A percentile compares a stretch with the other conserved stretches of the same genome.
These are phyloP conservation scores for Oreochromis tanganicae DNA, from an alignment of 2,113 vertebrate species.

Conservation along the genomic window DNA sequence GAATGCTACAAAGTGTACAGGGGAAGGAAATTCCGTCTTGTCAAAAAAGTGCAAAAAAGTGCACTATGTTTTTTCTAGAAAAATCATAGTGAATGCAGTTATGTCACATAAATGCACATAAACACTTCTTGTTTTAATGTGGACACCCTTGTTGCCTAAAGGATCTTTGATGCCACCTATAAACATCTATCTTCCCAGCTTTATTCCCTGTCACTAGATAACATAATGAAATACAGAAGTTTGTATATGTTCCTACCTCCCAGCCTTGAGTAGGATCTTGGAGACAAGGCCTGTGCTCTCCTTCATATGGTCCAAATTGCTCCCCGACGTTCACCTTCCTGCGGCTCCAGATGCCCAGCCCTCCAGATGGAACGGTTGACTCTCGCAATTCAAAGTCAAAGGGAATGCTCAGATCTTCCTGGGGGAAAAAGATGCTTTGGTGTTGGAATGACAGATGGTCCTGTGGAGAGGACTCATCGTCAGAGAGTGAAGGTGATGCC, in stretches of 20 bases:
- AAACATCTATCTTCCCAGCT: background rate
- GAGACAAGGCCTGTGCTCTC: conserved; percentile 76
- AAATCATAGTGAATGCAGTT: background rate
- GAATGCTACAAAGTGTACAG: conserved; percentile 1
- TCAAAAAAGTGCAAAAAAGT: background rate
- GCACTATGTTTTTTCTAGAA: no score
- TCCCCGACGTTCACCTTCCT: conserved; percentile 86
- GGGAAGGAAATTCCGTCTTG: background rate
- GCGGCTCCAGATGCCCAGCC: conserved; percentile 90
- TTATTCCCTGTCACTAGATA: background rate
- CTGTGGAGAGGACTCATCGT: conserved; percentile 78
- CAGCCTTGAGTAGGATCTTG: conserved; percentile 82
- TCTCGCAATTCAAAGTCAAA: conserved; percentile 90
- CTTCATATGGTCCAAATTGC: conserved; percentile 88
- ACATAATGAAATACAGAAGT: background rate
- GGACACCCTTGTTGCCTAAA: background rate
- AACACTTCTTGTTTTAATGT: background rate
- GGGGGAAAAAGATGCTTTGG: conserved; percentile 60
- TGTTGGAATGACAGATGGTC: conserved; percentile 83
- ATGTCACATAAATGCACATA: background rate
- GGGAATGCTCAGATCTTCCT: conserved; percentile 81
- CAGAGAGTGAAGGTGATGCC: conserved; percentile 79
- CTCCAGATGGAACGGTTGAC: conserved; percentile 76
- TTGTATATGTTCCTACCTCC: conserved; percentile 82
- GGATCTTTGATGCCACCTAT: background rate